phyloP scores from a whole-genome alignment of 2,888 invertebrate genomes.

The Antheraea assamensis region DNA sequence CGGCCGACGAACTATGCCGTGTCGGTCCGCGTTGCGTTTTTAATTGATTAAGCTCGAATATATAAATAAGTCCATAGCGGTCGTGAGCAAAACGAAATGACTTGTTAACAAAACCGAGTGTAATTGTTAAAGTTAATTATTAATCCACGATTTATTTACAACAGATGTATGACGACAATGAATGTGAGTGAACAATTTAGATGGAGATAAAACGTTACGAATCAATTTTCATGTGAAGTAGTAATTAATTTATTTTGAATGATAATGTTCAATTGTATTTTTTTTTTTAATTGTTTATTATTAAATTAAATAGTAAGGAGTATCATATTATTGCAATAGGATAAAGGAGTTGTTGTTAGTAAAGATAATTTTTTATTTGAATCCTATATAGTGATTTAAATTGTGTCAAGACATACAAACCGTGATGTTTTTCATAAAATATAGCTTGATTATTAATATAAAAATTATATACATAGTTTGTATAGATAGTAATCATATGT shows the following conservation, averaged over 20 bases:
- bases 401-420: no score
- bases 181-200: slow-evolving; percentile 3
- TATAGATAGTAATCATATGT: no score
- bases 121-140: slow-evolving; percentile 48
- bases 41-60: slow-evolving; percentile 54
- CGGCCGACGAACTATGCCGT: slow-evolving; percentile 56
- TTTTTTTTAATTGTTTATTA: background rate
- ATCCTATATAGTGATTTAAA: no score
- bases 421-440: no score
- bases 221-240: slow-evolving; percentile 9
- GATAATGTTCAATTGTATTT: background rate
- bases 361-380: no score
- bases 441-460: no score
- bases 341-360: no score
- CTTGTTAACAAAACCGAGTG: slow-evolving; percentile 49
- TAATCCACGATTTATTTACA: slow-evolving; percentile 43
- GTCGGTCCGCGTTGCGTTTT: slow-evolving; percentile 35
- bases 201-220: slow-evolving; percentile 7
- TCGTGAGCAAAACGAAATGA: slow-evolving; percentile 56
- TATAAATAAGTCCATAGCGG: slow-evolving; percentile 49
- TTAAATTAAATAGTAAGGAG: background rate
- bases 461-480: no score
- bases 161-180: slow-evolving; percentile 17
- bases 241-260: slow-evolving; percentile 6
- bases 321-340: background rate